Evolutionary conservation across 2,797 vertebrate genomes (phyloP).

Genomic region (Rhabdomys pumilio): DNA sequence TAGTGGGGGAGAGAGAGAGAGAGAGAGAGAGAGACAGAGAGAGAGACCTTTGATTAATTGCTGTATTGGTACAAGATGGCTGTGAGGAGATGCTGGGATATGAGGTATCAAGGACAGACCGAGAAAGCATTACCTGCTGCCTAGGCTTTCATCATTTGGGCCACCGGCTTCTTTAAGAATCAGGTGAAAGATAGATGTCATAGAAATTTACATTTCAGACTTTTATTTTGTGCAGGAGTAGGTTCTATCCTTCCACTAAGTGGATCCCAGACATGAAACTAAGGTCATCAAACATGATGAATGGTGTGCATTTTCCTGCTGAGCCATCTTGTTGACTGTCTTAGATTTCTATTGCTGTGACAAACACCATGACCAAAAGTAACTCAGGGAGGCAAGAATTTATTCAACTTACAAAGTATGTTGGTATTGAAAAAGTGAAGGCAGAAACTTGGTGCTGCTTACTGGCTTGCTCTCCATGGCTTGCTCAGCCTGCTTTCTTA

Average conservation of each 20-base stretch:
- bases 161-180: conserved; percentile 51
- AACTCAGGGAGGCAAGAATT: background rate
- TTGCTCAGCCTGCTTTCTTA: background rate
- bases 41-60: background rate
- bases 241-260: background rate
- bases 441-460: background rate
- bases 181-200: background rate
- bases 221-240: background rate
- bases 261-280: background rate
- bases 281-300: background rate
- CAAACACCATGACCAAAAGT: background rate
- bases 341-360: background rate
- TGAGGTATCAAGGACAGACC: background rate
- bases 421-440: background rate
- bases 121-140: background rate
- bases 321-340: background rate
- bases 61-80: background rate
- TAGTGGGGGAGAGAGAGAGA: background rate
- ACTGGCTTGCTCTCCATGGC: background rate
- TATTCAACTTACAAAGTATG: background rate
- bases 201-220: background rate
- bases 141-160: background rate
- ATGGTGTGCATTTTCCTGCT: background rate
- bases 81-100: background rate
- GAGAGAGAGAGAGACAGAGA: background rate